phyloP scores from a whole-genome alignment of 2,888 invertebrate species.

The Sphaerophoria rueppellii region DNA sequence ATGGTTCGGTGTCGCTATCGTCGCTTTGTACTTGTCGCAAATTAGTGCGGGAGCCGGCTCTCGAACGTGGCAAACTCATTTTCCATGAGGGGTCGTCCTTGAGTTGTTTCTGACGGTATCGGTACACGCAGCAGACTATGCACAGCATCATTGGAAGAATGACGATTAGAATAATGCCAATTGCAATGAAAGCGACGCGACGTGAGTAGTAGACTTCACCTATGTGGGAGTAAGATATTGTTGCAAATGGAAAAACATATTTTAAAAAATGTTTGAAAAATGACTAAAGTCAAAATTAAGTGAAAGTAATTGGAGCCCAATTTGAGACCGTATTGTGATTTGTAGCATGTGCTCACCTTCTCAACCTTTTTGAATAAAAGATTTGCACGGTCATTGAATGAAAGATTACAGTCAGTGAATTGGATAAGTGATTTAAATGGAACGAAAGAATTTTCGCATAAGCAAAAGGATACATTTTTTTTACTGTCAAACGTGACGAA shows the following conservation, averaged over 20 bases:
- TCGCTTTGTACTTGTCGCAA: slow-evolving; percentile 82
- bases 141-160: slow-evolving; percentile 86
- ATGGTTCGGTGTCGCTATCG: slow-evolving; percentile 83
- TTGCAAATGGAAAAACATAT: not conserved
- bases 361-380: not conserved
- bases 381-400: slow-evolving; percentile 10
- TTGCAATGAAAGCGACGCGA: slow-evolving; percentile 88
- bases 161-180: slow-evolving; percentile 88
- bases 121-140: slow-evolving; percentile 85
- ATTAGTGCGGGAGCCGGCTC: slow-evolving; percentile 85
- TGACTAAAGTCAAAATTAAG: not conserved
- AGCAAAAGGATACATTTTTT: not conserved
- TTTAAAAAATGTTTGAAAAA: not conserved
- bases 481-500: slow-evolving; percentile 17
- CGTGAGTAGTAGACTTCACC: slow-evolving; percentile 88
- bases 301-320: slow-evolving; percentile 10
- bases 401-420: slow-evolving; percentile 24
- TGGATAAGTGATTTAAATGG: slow-evolving; percentile 37
- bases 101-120: slow-evolving; percentile 85
- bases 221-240: slow-evolving; percentile 76
- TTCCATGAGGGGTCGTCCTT: slow-evolving; percentile 84
- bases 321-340: not conserved
- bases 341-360: not conserved
- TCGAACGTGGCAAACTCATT: slow-evolving; percentile 85
- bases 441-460: slow-evolving; percentile 8